Percentiles rank a stretch among this genome's conserved stretches.
phyloP scores from a whole-genome alignment of 2,888 invertebrate species.

The Eumacrocentrus americanus region DNA sequence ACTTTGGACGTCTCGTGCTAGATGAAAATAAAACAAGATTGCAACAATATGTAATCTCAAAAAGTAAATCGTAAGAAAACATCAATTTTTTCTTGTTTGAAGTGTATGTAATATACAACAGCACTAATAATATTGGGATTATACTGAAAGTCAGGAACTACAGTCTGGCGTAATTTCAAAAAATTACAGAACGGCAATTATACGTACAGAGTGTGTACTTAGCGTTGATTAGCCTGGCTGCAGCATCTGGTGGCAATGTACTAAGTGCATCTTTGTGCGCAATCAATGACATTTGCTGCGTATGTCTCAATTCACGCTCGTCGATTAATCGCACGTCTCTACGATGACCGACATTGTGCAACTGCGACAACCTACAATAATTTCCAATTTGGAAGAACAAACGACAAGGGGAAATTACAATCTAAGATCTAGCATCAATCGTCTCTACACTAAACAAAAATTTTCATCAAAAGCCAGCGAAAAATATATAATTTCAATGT shows the following conservation, averaged over 20 bases:
- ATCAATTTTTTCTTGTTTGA: too few relatives aligned
- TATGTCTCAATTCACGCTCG: constrained; percentile 76
- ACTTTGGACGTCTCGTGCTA: constrained; percentile 80
- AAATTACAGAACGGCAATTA: constrained; percentile 4
- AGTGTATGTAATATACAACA: too few relatives aligned
- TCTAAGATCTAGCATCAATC: neutral
- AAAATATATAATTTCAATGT: too few relatives aligned
- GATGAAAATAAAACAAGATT: constrained; percentile 41
- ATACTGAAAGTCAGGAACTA: too few relatives aligned
- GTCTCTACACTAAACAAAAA: too few relatives aligned
- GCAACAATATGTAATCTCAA: constrained; percentile 12
- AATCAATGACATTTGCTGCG: constrained; percentile 75
- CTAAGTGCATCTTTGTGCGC: constrained; percentile 73
- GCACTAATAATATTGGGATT: too few relatives aligned
- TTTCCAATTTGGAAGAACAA: too few relatives aligned
- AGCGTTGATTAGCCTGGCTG: constrained; percentile 75
- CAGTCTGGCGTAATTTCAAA: too few relatives aligned
- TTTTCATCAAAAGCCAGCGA: too few relatives aligned
- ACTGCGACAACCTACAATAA: constrained; percentile 70
- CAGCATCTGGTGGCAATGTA: constrained; percentile 74
- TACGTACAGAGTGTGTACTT: constrained; percentile 78
- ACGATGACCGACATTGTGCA: constrained; percentile 76
- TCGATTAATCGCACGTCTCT: constrained; percentile 78
- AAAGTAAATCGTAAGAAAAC: too few relatives aligned
- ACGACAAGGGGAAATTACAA: neutral